These are phyloP conservation scores for Microplitis mediator DNA, from an alignment of 1,140 invertebrate genomes.

Conservation along the genomic window DNA sequence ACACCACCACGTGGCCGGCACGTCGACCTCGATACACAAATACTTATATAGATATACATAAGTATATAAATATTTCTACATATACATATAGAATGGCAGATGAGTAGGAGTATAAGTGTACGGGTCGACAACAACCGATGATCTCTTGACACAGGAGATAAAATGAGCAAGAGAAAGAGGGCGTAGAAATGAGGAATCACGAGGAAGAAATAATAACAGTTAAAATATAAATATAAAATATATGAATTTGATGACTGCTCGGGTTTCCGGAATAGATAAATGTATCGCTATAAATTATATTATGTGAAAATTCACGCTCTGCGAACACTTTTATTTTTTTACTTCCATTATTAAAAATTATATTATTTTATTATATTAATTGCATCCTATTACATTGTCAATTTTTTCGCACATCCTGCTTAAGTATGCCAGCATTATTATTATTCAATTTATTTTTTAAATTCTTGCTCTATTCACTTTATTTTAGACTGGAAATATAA, in stretches of 20 bases:
- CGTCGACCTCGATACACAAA: slow-evolving; percentile 15
- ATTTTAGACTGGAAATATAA: too few species aligned
- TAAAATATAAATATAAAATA: background rate
- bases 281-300: background rate
- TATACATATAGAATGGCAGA: too few species aligned
- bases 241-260: background rate
- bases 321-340: background rate
- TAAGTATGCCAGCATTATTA: too few species aligned
- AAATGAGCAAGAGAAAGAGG: background rate
- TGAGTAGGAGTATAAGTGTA: background rate
- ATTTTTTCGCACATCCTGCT: too few species aligned
- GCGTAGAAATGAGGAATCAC: background rate
- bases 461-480: too few species aligned
- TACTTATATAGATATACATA: background rate
- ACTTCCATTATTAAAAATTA: too few species aligned
- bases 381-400: too few species aligned
- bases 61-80: too few species aligned
- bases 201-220: background rate
- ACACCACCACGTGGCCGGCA: slow-evolving; percentile 10
- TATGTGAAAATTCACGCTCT: background rate
- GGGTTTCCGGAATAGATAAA: background rate
- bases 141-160: slow-evolving; percentile 16
- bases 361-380: too few species aligned
- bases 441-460: too few species aligned
- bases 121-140: slow-evolving; percentile 20